A percentile compares a stretch with the other conserved stretches of the same genome.
Evolutionary conservation across 2,797 vertebrate species (phyloP).

Genomic region (Acridotheres tristis): DNA sequence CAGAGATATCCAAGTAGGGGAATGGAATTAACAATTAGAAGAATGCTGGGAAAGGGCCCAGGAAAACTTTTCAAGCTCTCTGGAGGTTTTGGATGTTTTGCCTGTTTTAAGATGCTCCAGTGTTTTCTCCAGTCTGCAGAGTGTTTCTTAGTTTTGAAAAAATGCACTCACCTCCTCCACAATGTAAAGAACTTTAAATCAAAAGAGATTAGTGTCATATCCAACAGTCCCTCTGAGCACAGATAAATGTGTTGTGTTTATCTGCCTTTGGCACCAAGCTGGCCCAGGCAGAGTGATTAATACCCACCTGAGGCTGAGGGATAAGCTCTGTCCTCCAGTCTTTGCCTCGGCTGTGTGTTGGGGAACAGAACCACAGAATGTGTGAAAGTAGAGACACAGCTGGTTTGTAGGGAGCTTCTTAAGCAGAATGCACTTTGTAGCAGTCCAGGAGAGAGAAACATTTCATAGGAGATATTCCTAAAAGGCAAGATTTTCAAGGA

Average conservation of each 20-base stretch:
- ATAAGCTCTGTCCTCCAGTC: not conserved
- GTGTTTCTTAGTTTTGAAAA: slow-evolving; percentile 18
- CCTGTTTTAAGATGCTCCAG: not conserved
- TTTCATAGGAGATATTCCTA: not conserved
- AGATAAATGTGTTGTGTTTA: not conserved
- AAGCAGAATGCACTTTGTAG: not conserved
- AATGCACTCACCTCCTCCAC: not conserved
- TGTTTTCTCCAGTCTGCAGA: not conserved
- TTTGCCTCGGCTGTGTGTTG: not conserved
- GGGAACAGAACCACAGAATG: not conserved
- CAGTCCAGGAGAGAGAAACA: not conserved
- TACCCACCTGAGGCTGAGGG: slow-evolving; percentile 3
- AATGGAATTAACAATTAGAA: not conserved
- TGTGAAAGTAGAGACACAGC: not conserved
- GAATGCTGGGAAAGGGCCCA: not conserved
- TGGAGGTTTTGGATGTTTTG: not conserved
- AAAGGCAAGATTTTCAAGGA: not conserved
- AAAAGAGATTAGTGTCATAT: slow-evolving; percentile 12
- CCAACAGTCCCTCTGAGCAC: not conserved
- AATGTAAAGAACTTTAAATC: slow-evolving; percentile 18
- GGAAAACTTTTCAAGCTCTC: not conserved
- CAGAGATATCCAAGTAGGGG: not conserved
- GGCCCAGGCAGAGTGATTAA: slow-evolving; percentile 14
- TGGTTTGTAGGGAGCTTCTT: not conserved
- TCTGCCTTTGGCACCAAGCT: slow-evolving; percentile 25